These are phyloP conservation scores for Drosophila quinaria DNA, from an alignment of 2,888 invertebrate species.

Conservation along the genomic window DNA sequence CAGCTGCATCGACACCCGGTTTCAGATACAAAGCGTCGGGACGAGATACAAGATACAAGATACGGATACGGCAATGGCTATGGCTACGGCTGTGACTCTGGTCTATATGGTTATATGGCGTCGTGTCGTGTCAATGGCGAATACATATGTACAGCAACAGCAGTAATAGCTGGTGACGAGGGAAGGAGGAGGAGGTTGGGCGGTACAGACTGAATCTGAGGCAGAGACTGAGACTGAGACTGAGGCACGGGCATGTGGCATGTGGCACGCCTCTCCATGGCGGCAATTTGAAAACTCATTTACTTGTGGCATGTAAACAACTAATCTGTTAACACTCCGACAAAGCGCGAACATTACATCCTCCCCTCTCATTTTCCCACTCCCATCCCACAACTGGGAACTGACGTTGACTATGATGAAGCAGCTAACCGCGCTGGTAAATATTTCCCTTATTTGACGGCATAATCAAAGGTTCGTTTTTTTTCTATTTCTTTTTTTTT, in stretches of 20 bases:
- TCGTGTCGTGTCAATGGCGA: conserved; percentile 41
- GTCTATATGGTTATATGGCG: conserved; percentile 41
- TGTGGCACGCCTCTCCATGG: conserved; percentile 67
- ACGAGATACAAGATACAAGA: conserved; percentile 52
- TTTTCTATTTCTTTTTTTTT: conserved; percentile 5
- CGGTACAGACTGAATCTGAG: not conserved
- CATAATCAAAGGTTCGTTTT: conserved; percentile 70
- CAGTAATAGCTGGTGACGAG: not conserved
- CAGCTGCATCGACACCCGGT: conserved; percentile 68
- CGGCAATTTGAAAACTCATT: conserved; percentile 83
- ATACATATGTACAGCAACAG: conserved; percentile 31
- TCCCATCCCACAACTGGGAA: not conserved
- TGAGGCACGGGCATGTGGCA: conserved; percentile 14
- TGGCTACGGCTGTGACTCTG: conserved; percentile 24
- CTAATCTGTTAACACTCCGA: conserved; percentile 85
- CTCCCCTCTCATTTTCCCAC: conserved; percentile 4
- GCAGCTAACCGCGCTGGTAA: conserved; percentile 65
- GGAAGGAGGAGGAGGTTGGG: not conserved
- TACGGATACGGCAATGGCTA: conserved; percentile 29
- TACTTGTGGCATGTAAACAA: conserved; percentile 86
- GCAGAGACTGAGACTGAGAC: not conserved
- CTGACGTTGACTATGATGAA: conserved; percentile 37
- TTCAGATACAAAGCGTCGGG: conserved; percentile 59
- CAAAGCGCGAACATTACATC: conserved; percentile 68
- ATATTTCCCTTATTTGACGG: conserved; percentile 71